phyloP scores from a whole-genome alignment of 2,113 vertebrate genomes.

The Naja naja region DNA sequence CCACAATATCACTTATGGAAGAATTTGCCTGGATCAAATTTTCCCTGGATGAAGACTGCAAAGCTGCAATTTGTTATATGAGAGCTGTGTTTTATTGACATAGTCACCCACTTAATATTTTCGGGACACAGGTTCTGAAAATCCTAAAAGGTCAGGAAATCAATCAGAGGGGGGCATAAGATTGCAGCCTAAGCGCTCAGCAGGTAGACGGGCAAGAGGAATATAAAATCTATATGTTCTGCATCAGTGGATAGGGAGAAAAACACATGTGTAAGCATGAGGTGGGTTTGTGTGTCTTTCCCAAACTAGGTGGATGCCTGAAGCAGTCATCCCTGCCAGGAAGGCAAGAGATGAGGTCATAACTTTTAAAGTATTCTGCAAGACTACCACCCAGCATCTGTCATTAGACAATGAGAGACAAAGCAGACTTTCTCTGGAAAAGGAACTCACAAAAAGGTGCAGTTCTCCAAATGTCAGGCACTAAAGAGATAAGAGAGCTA shows the following conservation, averaged over 20 bases:
- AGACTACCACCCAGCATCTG: constrained; percentile 7
- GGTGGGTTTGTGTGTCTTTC: constrained; percentile 13
- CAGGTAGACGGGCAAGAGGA: constrained; percentile 9
- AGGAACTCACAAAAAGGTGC: constrained; percentile 29
- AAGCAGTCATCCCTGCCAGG: constrained; percentile 26
- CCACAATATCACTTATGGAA: constrained; percentile 16
- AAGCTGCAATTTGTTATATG: constrained; percentile 7
- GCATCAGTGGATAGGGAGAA: constrained; percentile 15
- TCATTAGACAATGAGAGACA: background rate
- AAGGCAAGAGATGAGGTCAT: background rate
- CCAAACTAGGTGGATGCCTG: constrained; percentile 4
- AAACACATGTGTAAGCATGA: background rate
- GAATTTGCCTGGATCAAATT: constrained; percentile 37
- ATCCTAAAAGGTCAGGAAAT: constrained; percentile 20
- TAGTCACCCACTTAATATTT: constrained; percentile 2
- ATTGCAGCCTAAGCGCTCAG: constrained; percentile 15
- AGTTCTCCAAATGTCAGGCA: constrained; percentile 45
- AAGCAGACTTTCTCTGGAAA: background rate
- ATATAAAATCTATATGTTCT: constrained; percentile 1
- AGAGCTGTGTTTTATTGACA: constrained; percentile 4
- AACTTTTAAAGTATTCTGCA: background rate
- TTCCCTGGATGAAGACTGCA: constrained; percentile 12
- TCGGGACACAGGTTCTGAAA: background rate
- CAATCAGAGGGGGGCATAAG: background rate
- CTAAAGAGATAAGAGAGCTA: constrained; percentile 18